Evolutionary conservation across 1,140 invertebrate species (phyloP), one percentile per base, ranked within the genome.

Genomic region (Idris sp.): DNA sequence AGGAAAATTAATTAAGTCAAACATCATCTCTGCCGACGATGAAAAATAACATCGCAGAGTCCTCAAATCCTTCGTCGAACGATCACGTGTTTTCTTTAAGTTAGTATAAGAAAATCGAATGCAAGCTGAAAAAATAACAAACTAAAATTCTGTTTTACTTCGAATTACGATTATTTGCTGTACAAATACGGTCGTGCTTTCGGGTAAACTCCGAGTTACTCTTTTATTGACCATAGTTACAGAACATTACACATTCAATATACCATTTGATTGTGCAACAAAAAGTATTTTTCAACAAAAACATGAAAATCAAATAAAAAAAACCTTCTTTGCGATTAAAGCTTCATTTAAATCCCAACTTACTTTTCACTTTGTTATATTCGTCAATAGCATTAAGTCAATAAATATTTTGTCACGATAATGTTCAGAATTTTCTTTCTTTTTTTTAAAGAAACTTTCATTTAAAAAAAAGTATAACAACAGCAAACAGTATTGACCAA

Each of bases 121-220:
- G 15, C 26, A 28, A 26, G 25, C 41, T 1, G n/a, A 56, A 69
- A 54, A 48, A 35, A 46, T n/a, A 58, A 65, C 38, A 54, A 64
- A 14, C 41, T 41, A n/a, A 51, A 64, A 51, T 65, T 59, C 19
- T 46, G 33, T 46, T 73, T 54, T 28, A 40, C 61, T 46, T 48
- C 30, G 26, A 64, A 28, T 73, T 73, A 64, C 69, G 58, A 65
- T 62, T 72, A 72, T 72, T 72, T 72, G 51, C 51, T 14, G 44
- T 58, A 19, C 51, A 64, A 72, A 72, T 28, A 48, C 18, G 9
- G 25, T 38, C 7, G 59, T 44, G 38, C 59, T 58, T 58, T 58
- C 58, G 4, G n/a, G 38, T 62, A 44, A 73, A 73, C 59, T 59
- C 36, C 6, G 33, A 15, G 38, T 54, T 65, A 25, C 36, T 33